These are phyloP conservation scores for Rhopalosiphum padi DNA, from an alignment of 1,140 invertebrate species.

Conservation along the genomic window DNA sequence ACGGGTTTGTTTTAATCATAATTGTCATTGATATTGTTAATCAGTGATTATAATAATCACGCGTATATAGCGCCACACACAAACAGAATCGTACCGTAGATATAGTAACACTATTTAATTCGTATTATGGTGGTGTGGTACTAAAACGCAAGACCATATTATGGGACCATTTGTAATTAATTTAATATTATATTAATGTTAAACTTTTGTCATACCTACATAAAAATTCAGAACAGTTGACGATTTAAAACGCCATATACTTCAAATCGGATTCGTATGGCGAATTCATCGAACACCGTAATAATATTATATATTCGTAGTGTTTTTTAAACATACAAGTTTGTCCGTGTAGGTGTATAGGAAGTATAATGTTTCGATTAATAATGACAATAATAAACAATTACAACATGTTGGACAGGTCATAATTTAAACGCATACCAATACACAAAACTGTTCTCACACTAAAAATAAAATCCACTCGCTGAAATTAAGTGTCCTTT, in stretches of 20 bases:
- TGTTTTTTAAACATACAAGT: not conserved
- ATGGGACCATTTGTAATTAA: not conserved
- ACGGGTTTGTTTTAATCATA: too few species aligned
- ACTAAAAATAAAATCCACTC: not conserved
- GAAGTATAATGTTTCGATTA: not conserved
- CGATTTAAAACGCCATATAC: not conserved
- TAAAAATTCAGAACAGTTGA: not conserved
- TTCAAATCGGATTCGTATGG: not conserved
- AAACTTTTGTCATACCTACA: not conserved
- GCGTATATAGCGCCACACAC: too few species aligned
- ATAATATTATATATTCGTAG: not conserved
- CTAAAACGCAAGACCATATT: not conserved
- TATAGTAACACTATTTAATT: too few species aligned
- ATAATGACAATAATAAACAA: not conserved
- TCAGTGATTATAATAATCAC: too few species aligned
- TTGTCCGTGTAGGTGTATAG: not conserved
- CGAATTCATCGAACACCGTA: not conserved
- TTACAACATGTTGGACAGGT: not conserved
- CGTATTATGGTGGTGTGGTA: too few species aligned
- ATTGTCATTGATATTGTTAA: too few species aligned
- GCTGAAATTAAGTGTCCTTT: not conserved
- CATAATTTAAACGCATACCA: not conserved
- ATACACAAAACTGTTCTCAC: not conserved
- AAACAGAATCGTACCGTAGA: too few species aligned
- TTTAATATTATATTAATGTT: not conserved